Conservation (phyloP, 1,140 invertebrate species). For the Procambarus clarkii region DNA sequence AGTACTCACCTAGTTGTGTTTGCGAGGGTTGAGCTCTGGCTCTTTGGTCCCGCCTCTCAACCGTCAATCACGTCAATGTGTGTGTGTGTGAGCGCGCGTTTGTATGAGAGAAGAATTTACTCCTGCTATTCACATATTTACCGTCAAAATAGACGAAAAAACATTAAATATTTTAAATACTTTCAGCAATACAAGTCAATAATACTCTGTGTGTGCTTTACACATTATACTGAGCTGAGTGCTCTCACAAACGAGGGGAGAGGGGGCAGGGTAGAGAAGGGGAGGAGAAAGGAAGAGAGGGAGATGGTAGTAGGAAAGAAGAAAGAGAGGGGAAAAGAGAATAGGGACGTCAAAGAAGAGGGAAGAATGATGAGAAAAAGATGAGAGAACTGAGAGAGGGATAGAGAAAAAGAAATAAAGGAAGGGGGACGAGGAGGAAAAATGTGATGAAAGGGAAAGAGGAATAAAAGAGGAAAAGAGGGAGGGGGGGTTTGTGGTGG, state of each 20-base stretch:
- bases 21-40: no score
- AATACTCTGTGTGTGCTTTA: no score
- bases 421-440: neutral
- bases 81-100: no score
- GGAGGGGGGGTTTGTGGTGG: neutral
- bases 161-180: no score
- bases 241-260: neutral
- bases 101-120: no score
- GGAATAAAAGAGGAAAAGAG: neutral
- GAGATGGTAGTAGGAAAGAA: neutral
- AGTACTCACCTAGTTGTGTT: no score
- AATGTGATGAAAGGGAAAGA: neutral
- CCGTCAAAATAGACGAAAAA: no score
- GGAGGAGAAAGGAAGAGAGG: neutral
- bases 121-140: no score
- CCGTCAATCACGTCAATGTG: no score
- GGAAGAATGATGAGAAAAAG: neutral
- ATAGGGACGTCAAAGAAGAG: neutral
- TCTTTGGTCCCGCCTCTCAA: no score
- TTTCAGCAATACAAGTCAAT: no score
- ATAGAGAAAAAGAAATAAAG: neutral
- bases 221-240: no score
- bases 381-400: neutral
- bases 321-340: neutral
- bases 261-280: neutral